Evolutionary conservation across 2,888 invertebrate genomes (phyloP).

Genomic region (Arrhopalites spinosus): DNA sequence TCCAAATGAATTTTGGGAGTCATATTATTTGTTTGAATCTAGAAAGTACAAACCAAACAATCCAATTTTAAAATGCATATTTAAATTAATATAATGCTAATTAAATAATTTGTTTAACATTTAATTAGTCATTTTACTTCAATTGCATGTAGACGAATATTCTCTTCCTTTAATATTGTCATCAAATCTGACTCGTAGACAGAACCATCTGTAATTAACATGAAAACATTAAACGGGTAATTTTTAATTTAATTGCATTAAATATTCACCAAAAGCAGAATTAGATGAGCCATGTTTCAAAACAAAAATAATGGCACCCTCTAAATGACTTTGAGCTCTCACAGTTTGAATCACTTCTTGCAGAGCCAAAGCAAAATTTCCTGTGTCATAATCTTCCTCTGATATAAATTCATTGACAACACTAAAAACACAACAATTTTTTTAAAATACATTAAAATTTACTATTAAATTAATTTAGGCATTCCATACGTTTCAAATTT

Average conservation of each 20-base stretch:
- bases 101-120: too few species aligned
- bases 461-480: not conserved
- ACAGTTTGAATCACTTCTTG: slow-evolving; percentile 9
- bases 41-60: too few species aligned
- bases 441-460: not conserved
- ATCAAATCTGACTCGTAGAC: slow-evolving; percentile 15
- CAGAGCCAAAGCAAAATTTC: slow-evolving; percentile 27
- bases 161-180: not conserved
- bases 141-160: slow-evolving; percentile 21
- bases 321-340: not conserved
- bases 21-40: not conserved
- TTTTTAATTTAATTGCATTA: not conserved
- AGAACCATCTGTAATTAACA: not conserved
- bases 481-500: not conserved
- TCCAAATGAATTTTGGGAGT: slow-evolving; percentile 14
- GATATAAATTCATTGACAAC: not conserved
- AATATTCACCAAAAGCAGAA: not conserved
- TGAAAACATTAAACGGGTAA: not conserved
- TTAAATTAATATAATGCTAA: too few species aligned
- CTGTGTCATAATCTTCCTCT: not conserved
- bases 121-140: too few species aligned
- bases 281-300: slow-evolving; percentile 11
- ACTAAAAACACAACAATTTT: not conserved
- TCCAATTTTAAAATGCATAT: too few species aligned
- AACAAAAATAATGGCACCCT: slow-evolving; percentile 13